phyloP scores from a whole-genome alignment of 2,888 invertebrate genomes.

The Drosophila merina region DNA sequence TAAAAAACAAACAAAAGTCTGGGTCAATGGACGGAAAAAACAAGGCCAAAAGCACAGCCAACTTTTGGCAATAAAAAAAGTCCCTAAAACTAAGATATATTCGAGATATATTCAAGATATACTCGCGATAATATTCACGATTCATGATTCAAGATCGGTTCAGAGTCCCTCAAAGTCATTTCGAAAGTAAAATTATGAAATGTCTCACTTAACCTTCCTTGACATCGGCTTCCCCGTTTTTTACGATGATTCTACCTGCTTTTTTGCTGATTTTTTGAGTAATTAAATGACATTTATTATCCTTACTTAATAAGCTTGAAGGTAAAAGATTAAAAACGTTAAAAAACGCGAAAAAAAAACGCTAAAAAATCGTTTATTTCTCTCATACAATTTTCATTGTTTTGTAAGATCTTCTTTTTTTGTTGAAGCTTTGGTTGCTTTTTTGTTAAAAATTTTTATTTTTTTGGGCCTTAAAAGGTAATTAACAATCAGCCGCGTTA shows the following conservation, averaged over 20 bases:
- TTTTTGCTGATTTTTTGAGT: constrained; percentile 1
- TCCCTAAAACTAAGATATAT: too few species aligned
- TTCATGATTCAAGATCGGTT: not conserved
- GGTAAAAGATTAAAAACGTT: not conserved
- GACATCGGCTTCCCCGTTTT: not conserved
- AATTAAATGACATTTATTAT: constrained; percentile 47
- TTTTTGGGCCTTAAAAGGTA: constrained; percentile 19
- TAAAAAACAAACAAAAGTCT: too few species aligned
- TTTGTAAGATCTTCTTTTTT: too few species aligned
- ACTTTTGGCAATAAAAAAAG: too few species aligned
- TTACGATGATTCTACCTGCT: not conserved
- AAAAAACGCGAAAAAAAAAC: too few species aligned
- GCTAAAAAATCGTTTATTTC: too few species aligned
- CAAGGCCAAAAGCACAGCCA: not conserved
- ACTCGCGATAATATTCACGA: not conserved
- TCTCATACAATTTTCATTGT: too few species aligned
- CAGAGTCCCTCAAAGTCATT: not conserved
- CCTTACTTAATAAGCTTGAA: constrained; percentile 29
- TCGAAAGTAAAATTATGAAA: not conserved
- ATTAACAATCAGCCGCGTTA: constrained; percentile 41
- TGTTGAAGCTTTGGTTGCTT: too few species aligned
- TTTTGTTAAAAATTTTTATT: constrained; percentile 1
- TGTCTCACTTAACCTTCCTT: constrained; percentile 15
- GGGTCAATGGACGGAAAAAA: not conserved
- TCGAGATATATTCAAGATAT: too few species aligned